These are phyloP conservation scores for Syrista parreyssii DNA, from an alignment of 2,888 invertebrate species.

Conservation along the genomic window DNA sequence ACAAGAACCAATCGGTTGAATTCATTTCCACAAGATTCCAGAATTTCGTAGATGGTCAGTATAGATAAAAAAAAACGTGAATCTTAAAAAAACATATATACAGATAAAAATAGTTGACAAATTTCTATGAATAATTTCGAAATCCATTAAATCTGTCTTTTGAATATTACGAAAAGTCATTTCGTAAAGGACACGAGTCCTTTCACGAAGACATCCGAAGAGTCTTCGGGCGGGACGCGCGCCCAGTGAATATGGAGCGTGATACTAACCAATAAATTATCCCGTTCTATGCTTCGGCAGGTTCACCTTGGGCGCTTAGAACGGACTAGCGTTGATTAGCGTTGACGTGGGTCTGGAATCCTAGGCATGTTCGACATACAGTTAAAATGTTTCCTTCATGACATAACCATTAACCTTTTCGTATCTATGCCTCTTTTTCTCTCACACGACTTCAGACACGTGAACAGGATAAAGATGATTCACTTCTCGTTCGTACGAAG, in stretches of 20 bases:
- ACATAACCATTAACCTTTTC: conserved; percentile 19
- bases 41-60: neutral
- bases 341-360: conserved; percentile 33
- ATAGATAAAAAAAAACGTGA: neutral
- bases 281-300: neutral
- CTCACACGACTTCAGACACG: neutral
- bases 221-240: neutral
- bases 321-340: conserved; percentile 15
- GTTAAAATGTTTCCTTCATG: conserved; percentile 46
- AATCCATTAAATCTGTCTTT: neutral
- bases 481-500: neutral
- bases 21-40: neutral
- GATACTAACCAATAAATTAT: neutral
- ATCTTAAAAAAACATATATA: neutral
- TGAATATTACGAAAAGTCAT: neutral
- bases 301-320: neutral
- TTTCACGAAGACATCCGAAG: neutral
- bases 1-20: neutral
- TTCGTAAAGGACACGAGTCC: neutral
- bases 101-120: neutral
- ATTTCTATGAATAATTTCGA: neutral
- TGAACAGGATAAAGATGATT: neutral
- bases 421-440: neutral
- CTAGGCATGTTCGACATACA: conserved; percentile 39
- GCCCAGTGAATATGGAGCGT: neutral